Evolutionary conservation across 2,888 invertebrate species (phyloP), one percentile per base, ranked within the genome.

Genomic region (Stenchaetothrips biformis): DNA sequence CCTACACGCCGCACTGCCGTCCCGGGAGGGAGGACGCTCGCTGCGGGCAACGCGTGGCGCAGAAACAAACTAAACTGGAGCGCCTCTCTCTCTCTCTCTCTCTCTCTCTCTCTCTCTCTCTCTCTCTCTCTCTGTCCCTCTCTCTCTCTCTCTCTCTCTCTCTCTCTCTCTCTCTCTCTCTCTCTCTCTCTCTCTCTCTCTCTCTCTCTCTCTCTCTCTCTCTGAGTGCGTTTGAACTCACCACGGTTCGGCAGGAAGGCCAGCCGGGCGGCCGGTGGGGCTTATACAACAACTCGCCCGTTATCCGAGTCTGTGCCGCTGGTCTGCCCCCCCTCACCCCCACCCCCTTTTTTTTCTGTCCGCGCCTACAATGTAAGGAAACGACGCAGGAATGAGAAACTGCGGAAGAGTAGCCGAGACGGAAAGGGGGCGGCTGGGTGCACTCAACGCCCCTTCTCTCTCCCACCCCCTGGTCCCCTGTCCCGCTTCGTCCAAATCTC

Each of bases 181-280:
- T 47, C 8, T 47, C 53, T 53, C 47, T n/a, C 47, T n/a, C 79
- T 79, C n/a, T n/a, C 48, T 79, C 79, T 48, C 47, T n/a, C 53
- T 79, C 79, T n/a, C 48, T 79, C 47, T 53, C 79, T 49, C 79
- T 79, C 53, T 53, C 53, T 27, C 48, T 49, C 79, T 79, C 11
- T 11, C 78, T 18, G 4, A 18, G 7, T 47, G 48, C n/a, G 21
- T 27, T 16, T 18, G 4, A 49, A 78, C 25, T 7, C 18, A 18
- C 18, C 37, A 16, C n/a, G 77, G 18, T 16, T 7, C n/a, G 53
- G 49, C 48, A 48, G 48, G n/a, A 80, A 77, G 48, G 48, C 49
- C 4, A 18, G 21, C 6, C 25, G 47, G 80, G 59, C 47, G 80
- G 48, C 37, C 37, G 37, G 37, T 37, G 37, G 37, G 37, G 37